These are phyloP conservation scores for Progne subis DNA, from an alignment of 2,113 vertebrate genomes.

Conservation along the genomic window DNA sequence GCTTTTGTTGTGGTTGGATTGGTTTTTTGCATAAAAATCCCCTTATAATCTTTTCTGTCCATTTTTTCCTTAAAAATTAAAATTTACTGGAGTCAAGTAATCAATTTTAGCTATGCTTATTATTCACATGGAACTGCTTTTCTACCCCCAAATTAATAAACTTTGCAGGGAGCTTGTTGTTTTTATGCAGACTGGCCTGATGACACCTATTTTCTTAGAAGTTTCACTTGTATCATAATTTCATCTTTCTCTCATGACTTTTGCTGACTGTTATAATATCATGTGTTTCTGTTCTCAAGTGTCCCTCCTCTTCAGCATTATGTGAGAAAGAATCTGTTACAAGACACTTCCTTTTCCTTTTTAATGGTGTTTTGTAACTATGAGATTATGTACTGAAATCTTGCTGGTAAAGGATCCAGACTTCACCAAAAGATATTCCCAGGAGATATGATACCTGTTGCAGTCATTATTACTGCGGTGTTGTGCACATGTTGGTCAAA, in stretches of 20 bases:
- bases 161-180: neutral
- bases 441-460: neutral
- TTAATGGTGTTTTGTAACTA: neutral
- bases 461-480: neutral
- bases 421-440: neutral
- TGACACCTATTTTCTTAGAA: neutral
- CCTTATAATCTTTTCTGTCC: neutral
- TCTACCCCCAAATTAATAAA: neutral
- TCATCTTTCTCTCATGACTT: neutral
- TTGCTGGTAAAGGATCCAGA: neutral
- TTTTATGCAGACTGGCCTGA: neutral
- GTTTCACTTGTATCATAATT: neutral
- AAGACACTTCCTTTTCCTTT: neutral
- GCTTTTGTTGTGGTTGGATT: neutral
- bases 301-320: neutral
- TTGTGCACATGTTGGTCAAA: neutral
- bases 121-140: neutral
- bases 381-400: neutral
- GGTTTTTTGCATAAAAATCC: neutral
- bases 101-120: neutral
- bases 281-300: neutral
- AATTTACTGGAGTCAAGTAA: neutral
- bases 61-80: neutral
- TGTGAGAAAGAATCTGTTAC: neutral
- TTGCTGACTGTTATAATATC: neutral